These are phyloP conservation scores for Cygnus olor DNA, from an alignment of 2,797 vertebrate species.

Conservation along the genomic window DNA sequence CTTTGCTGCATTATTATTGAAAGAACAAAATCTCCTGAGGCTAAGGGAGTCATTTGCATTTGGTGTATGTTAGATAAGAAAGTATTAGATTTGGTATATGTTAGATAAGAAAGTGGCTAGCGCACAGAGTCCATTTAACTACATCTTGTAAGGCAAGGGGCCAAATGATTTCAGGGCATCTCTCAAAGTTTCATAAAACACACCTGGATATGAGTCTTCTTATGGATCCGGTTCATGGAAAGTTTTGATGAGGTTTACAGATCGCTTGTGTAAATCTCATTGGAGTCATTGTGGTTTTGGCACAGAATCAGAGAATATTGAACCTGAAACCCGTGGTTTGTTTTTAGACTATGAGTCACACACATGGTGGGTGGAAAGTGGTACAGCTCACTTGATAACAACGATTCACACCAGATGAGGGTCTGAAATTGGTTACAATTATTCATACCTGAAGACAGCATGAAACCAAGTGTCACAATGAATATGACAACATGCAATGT, in stretches of 20 bases:
- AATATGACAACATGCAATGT: background rate
- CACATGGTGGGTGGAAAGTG: conserved; percentile 47
- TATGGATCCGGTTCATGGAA: conserved; percentile 68
- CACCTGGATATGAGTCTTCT: conserved; percentile 65
- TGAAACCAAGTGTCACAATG: background rate
- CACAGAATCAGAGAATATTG: conserved; percentile 26
- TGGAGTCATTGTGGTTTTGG: conserved; percentile 63
- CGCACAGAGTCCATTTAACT: conserved; percentile 24
- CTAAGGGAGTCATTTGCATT: conserved; percentile 45
- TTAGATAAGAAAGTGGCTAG: conserved; percentile 49
- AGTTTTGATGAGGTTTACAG: conserved; percentile 66
- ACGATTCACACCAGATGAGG: background rate
- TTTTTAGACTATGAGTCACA: conserved; percentile 60
- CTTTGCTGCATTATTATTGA: background rate
- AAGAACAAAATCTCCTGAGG: conserved; percentile 39
- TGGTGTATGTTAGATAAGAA: conserved; percentile 34
- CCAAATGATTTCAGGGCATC: conserved; percentile 65
- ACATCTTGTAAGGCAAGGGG: conserved; percentile 6
- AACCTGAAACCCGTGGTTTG: conserved; percentile 60
- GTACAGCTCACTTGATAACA: conserved; percentile 15
- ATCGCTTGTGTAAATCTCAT: conserved; percentile 48
- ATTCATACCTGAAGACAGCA: conserved; percentile 3
- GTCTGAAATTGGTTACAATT: background rate
- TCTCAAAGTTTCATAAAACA: conserved; percentile 54
- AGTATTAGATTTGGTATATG: background rate